Base-by-base conservation (phyloP, 2,888 invertebrate species). In the Andrena marginata region DNA sequence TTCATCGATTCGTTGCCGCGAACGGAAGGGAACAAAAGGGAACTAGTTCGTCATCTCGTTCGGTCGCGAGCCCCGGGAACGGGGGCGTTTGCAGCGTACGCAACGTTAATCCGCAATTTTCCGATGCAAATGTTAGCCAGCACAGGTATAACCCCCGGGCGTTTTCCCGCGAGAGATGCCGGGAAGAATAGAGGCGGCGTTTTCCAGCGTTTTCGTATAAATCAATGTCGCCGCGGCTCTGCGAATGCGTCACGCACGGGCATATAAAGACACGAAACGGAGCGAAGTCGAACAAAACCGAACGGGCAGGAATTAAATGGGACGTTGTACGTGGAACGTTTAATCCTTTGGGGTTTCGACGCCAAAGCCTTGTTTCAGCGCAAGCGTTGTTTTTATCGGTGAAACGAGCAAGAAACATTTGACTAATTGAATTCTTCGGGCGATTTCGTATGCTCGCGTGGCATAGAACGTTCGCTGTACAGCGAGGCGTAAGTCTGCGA, bases 31-130 rank as follows among this genome's bases (percentile, higher is more conserved):
- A 60, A 71, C 62, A 72, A 71, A 80, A 73, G 72, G 63, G 69
- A 31, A 35, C 51, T 48, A 10, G 49, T 51, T 23, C 69, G 79
- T 51, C 80, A 49, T 63, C 35, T 42, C 56, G 79, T 72, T 71
- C 23, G 54, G 29, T 60, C 13, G 23, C 29, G 8, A 48, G n/a
- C n/a, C n/a, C 7, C 59, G 10, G 48, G 20, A 59, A 48, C 23
- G 10, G 69, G 26, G 20, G 8, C 16, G n/a, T 7, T 51, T 26
- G 60, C 76, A 26, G 49, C 20, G 48, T 54, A 63, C 70, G 73
- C 48, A 64, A 35, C 78, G 74, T 86, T 86, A 84, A 86, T 86
- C 84, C 79, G 70, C 84, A 86, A 86, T 86, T 86, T 86, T 81
- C 81, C 75, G 72, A 86, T 86, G 84, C 79, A 86, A 86, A 86